phyloP scores from a whole-genome alignment of 2,113 vertebrate species.

The Hypocryptadius cinnamomeus region DNA sequence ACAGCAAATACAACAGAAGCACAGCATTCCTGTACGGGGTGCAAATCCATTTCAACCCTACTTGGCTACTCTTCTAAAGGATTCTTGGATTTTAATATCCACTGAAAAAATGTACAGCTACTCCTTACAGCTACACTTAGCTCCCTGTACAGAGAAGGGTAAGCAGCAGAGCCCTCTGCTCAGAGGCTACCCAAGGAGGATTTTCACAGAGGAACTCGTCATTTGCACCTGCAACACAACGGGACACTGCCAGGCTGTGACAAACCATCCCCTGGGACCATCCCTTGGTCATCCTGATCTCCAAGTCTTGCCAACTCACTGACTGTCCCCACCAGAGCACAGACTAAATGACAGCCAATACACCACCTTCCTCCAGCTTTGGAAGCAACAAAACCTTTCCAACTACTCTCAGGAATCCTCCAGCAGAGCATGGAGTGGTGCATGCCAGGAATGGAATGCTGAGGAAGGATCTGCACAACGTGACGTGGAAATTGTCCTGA shows the following conservation, averaged over 20 bases:
- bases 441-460: accelerated
- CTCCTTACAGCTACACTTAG: neutral
- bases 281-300: neutral
- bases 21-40: neutral
- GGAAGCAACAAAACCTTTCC: neutral
- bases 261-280: neutral
- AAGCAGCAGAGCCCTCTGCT: neutral
- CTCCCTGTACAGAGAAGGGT: neutral
- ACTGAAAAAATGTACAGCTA: neutral
- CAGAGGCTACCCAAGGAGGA: neutral
- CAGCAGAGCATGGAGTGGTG: neutral
- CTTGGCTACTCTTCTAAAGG: neutral
- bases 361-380: neutral
- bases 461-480: neutral
- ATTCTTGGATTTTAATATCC: neutral
- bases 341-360: neutral
- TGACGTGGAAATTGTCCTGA: neutral
- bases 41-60: neutral
- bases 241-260: neutral
- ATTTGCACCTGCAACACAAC: neutral
- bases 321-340: neutral
- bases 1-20: neutral
- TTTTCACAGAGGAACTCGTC: neutral
- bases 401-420: neutral
- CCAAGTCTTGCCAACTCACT: neutral